A percentile compares a stretch with the other conserved stretches of the same genome.
These are phyloP conservation scores for Serripes groenlandicus DNA, from an alignment of 2,888 invertebrate genomes.

Conservation along the genomic window DNA sequence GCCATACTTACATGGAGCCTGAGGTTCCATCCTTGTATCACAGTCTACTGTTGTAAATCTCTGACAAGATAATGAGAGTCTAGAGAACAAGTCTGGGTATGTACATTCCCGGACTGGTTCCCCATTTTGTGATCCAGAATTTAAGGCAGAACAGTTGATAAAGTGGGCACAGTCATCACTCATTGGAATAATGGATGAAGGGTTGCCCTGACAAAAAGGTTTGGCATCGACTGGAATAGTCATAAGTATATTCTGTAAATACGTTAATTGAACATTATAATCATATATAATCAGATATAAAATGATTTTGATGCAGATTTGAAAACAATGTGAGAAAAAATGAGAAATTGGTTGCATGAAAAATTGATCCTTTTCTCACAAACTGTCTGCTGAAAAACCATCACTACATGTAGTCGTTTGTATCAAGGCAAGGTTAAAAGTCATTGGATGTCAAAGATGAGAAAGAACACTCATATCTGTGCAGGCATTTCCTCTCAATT, in stretches of 20 bases:
- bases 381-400: too few species aligned
- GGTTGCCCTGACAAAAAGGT: slow-evolving; percentile 63
- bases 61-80: slow-evolving; percentile 61
- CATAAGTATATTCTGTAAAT: neutral
- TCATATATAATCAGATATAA: too few species aligned
- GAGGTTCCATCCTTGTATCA: slow-evolving; percentile 67
- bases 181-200: slow-evolving; percentile 54
- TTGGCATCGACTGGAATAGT: slow-evolving; percentile 61
- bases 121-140: neutral
- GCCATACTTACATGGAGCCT: slow-evolving; percentile 73
- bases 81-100: slow-evolving; percentile 74
- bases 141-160: slow-evolving; percentile 56
- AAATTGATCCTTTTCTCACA: too few species aligned
- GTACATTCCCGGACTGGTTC: slow-evolving; percentile 68
- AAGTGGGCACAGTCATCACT: slow-evolving; percentile 65
- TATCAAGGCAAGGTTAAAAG: too few species aligned
- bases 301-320: too few species aligned
- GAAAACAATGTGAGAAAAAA: too few species aligned
- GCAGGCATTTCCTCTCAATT: too few species aligned
- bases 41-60: slow-evolving; percentile 69
- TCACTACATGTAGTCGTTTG: too few species aligned
- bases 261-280: too few species aligned
- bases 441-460: too few species aligned
- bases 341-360: too few species aligned
- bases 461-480: too few species aligned